Conservation (phyloP, 2,888 invertebrate genomes). For the Metacarcinus magister region DNA sequence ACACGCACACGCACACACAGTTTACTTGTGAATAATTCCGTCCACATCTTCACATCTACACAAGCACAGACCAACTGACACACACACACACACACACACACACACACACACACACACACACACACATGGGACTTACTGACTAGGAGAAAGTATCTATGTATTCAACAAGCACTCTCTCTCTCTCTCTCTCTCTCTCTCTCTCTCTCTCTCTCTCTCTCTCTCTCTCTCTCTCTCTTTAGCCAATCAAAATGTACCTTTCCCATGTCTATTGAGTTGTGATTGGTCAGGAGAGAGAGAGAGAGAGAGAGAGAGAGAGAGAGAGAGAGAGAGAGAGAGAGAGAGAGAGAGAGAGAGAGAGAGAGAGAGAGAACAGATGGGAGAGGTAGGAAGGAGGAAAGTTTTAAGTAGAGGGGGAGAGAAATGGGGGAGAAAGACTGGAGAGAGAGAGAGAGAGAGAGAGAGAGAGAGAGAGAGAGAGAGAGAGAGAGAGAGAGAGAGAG, state of each 20-base stretch:
- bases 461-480: not conserved
- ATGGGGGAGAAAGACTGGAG: not conserved
- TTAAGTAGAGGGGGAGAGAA: not conserved
- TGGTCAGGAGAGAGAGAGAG: not conserved
- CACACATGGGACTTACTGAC: not conserved
- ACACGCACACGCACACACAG: not conserved
- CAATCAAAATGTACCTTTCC: not conserved
- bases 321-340: not conserved
- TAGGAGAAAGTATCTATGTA: no score
- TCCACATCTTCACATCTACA: not conserved
- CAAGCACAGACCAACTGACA: not conserved
- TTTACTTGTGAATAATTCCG: no score
- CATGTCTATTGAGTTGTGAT: not conserved
- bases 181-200: slow-evolving; percentile 53
- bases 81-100: slow-evolving; percentile 8
- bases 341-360: not conserved
- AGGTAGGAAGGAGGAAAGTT: not conserved
- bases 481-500: slow-evolving; percentile 55
- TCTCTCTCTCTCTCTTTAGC: slow-evolving; percentile 1
- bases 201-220: slow-evolving; percentile 50
- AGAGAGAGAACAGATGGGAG: not conserved
- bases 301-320: not conserved
- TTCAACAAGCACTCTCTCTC: not conserved
- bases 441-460: not conserved
- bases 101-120: slow-evolving; percentile 14